Evolutionary conservation across 2,113 vertebrate species (phyloP).

Genomic region (Platycercus adscitus): DNA sequence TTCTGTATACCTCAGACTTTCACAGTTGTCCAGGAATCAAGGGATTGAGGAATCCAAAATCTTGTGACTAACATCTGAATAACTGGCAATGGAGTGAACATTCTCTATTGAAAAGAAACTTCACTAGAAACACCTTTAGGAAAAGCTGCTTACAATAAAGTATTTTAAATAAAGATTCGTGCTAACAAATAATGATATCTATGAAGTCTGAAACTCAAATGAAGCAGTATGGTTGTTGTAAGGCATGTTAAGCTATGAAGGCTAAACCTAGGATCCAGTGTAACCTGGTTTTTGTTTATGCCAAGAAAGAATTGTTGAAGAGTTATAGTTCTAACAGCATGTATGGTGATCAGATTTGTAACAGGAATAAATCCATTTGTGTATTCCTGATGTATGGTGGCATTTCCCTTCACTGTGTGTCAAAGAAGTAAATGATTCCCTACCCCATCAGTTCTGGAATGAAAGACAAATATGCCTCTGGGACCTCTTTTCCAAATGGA

Average conservation of each 20-base stretch:
- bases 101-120: neutral
- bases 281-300: neutral
- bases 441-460: neutral
- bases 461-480: fast-evolving
- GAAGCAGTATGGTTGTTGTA: neutral
- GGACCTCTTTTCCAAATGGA: neutral
- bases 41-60: neutral
- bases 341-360: neutral
- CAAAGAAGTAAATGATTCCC: neutral
- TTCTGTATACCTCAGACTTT: neutral
- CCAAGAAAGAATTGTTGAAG: neutral
- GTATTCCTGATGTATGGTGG: neutral
- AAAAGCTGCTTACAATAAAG: neutral
- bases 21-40: neutral
- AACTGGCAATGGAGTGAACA: neutral
- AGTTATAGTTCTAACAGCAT: neutral
- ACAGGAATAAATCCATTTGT: neutral
- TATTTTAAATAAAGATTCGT: neutral
- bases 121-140: neutral
- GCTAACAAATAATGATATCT: neutral
- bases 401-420: neutral
- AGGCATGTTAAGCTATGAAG: neutral
- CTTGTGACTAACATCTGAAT: neutral
- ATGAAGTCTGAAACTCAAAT: neutral
- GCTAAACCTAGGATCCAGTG: neutral